phyloP scores from a whole-genome alignment of 2,888 invertebrate genomes.

The Pseudoips prasinana region DNA sequence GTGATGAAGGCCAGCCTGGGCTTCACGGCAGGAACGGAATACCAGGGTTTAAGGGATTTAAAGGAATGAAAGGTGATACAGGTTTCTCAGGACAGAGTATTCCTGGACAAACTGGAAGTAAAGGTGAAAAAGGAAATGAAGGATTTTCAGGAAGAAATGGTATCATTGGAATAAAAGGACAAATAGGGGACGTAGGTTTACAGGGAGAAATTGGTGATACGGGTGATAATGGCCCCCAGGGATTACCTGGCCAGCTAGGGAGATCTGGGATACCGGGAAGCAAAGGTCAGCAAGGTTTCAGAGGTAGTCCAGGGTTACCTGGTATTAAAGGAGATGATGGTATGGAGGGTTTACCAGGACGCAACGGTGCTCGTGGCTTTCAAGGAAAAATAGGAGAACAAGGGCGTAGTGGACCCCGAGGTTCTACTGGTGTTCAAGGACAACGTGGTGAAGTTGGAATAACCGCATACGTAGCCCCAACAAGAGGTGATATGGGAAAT shows the following conservation, averaged over 20 bases:
- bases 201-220: slow-evolving; percentile 69
- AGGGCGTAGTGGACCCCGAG: slow-evolving; percentile 26
- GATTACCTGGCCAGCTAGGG: slow-evolving; percentile 82
- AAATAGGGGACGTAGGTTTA: slow-evolving; percentile 78
- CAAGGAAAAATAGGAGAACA: slow-evolving; percentile 75
- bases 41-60: slow-evolving; percentile 42
- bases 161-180: slow-evolving; percentile 76
- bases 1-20: slow-evolving; percentile 71
- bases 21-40: slow-evolving; percentile 68
- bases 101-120: slow-evolving; percentile 16
- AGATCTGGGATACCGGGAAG: slow-evolving; percentile 69
- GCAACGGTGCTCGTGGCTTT: slow-evolving; percentile 75
- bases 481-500: slow-evolving; percentile 73
- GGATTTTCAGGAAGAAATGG: slow-evolving; percentile 80
- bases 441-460: slow-evolving; percentile 60
- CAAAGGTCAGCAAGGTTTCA: slow-evolving; percentile 69
- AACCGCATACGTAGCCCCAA: slow-evolving; percentile 52
- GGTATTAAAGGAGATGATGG: slow-evolving; percentile 53
- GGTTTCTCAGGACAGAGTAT: slow-evolving; percentile 52
- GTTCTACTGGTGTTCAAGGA: slow-evolving; percentile 35
- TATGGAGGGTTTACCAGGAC: slow-evolving; percentile 59
- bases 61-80: slow-evolving; percentile 37
- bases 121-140: slow-evolving; percentile 83
- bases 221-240: slow-evolving; percentile 78
- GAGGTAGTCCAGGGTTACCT: slow-evolving; percentile 63